Conservation (phyloP, 2,888 invertebrate genomes). For the Perizoma flavofasciatum region DNA sequence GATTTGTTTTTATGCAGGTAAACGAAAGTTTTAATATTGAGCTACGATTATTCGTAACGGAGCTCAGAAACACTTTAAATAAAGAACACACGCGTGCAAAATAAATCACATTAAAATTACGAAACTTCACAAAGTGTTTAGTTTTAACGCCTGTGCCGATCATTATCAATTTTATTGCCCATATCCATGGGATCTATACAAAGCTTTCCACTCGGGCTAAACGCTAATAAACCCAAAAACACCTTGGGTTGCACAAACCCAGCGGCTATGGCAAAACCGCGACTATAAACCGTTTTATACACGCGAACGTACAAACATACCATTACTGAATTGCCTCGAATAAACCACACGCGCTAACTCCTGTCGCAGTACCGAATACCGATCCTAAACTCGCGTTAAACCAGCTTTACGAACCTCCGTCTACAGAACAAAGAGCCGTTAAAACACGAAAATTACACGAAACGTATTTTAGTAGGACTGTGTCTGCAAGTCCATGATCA, state of each 20-base stretch:
- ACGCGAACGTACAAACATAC: constrained; percentile 60
- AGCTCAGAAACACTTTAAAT: constrained; percentile 2
- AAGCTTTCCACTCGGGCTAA: constrained; percentile 74
- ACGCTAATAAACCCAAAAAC: constrained; percentile 78
- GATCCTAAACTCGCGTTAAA: constrained; percentile 66
- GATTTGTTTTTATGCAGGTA: no score
- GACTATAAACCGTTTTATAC: constrained; percentile 70
- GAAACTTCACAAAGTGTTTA: constrained; percentile 33
- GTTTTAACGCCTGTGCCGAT: constrained; percentile 42
- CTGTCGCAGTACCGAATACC: constrained; percentile 62
- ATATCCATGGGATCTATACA: constrained; percentile 65
- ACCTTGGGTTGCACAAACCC: constrained; percentile 77
- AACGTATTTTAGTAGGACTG: constrained; percentile 64
- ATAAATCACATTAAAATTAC: constrained; percentile 41
- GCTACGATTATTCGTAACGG: background rate
- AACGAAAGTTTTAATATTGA: no score
- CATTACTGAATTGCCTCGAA: constrained; percentile 70
- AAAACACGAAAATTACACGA: constrained; percentile 58
- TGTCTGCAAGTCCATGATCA: constrained; percentile 68
- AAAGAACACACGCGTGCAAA: constrained; percentile 30
- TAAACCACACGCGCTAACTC: constrained; percentile 74
- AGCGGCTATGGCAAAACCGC: constrained; percentile 74
- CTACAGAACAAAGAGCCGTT: constrained; percentile 76
- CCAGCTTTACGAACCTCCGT: constrained; percentile 62
- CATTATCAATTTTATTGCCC: constrained; percentile 65